Evolutionary conservation across 2,888 invertebrate species (phyloP).

Genomic region (Parasteatoda lunata): DNA sequence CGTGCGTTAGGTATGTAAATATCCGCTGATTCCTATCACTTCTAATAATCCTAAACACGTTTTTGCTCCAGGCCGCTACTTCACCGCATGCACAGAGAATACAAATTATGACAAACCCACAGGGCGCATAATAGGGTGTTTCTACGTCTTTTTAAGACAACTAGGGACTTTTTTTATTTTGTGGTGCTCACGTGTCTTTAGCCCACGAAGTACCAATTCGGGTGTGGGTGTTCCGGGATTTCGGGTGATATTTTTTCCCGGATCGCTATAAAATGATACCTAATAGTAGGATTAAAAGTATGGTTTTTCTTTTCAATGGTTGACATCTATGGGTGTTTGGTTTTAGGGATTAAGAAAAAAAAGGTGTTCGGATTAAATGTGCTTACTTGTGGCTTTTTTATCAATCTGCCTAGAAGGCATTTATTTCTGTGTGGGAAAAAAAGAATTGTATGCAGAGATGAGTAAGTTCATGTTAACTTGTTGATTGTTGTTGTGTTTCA

Average conservation of each 20-base stretch:
- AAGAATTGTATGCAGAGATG: too few species aligned
- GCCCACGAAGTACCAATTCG: not conserved
- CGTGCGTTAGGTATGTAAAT: slow-evolving; percentile 57
- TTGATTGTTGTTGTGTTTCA: too few species aligned
- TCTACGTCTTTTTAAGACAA: slow-evolving; percentile 6
- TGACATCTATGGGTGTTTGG: not conserved
- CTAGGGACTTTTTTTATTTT: slow-evolving; percentile 4
- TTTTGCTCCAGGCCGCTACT: not conserved
- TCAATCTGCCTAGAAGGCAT: too few species aligned
- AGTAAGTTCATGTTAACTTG: too few species aligned
- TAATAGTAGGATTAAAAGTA: not conserved
- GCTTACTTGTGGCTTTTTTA: not conserved
- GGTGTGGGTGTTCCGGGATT: not conserved
- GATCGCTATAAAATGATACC: not conserved
- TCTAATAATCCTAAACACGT: slow-evolving; percentile 40
- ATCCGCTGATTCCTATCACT: slow-evolving; percentile 36
- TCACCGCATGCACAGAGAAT: not conserved
- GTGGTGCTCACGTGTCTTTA: not conserved
- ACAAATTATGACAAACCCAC: not conserved
- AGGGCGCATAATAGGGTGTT: not conserved
- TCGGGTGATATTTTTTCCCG: not conserved
- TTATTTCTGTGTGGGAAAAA: too few species aligned
- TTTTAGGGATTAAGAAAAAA: not conserved
- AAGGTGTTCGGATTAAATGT: not conserved
- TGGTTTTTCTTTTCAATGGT: not conserved